Percentiles rank a stretch among this genome's conserved stretches.
phyloP scores from a whole-genome alignment of 2,888 invertebrate species.

The Sialis lutaria region DNA sequence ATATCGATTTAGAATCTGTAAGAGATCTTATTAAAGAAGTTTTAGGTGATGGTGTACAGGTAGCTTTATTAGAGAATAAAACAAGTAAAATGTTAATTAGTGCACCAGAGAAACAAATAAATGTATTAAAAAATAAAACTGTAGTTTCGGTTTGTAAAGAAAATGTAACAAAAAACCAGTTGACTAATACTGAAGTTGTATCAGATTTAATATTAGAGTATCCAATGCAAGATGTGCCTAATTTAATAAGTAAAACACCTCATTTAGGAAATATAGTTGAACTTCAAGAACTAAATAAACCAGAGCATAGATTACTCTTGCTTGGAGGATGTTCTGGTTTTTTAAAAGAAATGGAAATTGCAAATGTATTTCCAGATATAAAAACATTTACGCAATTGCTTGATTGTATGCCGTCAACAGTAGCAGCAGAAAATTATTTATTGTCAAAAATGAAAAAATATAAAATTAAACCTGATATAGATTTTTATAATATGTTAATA shows the following conservation, averaged over 20 bases:
- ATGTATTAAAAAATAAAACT: too few species aligned
- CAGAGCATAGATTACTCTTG: slow-evolving; percentile 52
- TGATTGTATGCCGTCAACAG: slow-evolving; percentile 46
- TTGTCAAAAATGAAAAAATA: slow-evolving; percentile 39
- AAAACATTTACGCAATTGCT: slow-evolving; percentile 66
- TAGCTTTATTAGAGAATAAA: too few species aligned
- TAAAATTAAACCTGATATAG: slow-evolving; percentile 51
- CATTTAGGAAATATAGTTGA: slow-evolving; percentile 41
- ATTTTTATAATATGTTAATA: slow-evolving; percentile 75
- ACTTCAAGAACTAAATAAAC: slow-evolving; percentile 35
- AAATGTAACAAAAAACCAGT: too few species aligned
- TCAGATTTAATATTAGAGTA: too few species aligned
- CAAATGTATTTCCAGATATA: slow-evolving; percentile 51
- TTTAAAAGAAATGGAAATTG: slow-evolving; percentile 50
- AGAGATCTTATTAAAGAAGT: too few species aligned
- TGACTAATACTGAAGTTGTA: too few species aligned
- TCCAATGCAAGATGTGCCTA: slow-evolving; percentile 26
- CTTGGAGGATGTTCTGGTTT: slow-evolving; percentile 68
- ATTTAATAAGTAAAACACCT: slow-evolving; percentile 42
- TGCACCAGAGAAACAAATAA: too few species aligned
- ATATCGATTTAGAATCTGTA: slow-evolving; percentile 13
- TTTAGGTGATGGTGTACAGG: too few species aligned
- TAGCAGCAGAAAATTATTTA: slow-evolving; percentile 49
- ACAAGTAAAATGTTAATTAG: too few species aligned
- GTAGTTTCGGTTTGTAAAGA: too few species aligned